Base-by-base conservation (phyloP, 2,113 vertebrate genomes). In the Lophius piscatorius region DNA sequence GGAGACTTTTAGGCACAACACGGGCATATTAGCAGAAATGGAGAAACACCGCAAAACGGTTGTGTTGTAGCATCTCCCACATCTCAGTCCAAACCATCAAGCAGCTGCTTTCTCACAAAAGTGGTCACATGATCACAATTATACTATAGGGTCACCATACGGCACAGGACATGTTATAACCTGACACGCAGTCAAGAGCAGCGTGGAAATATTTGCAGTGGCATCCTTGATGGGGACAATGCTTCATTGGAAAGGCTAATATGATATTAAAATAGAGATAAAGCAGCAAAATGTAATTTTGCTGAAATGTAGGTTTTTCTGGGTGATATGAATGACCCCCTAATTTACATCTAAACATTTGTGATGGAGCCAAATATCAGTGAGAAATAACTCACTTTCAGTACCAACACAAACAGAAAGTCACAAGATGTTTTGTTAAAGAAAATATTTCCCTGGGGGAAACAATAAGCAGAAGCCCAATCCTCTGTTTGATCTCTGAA, bases 401-500 rank as follows among this genome's bases (percentile, higher is more conserved):
- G 73, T 54, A 44, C 16, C 59, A 70, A 70, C 47, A 58, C 24
- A 46, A 23, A 29, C 18, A 69, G 36, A 42, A 52, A 73, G 45
- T 57, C 61, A 34, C 48, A 63, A 36, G 44, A 60, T 10, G 29
- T 57, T 60, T 35, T 12, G 16, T 51, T n/a, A 2, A 17, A 56
- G 60, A 65, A 45, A 64, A 59, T 41, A 34, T 56, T 74, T 85
- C 58, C 87, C 82, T 54, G 36, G 81, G 84, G 82, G 82, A 88
- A 64, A 66, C 78, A 85, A 85, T 88, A 87, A 88, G 76, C 81
- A 58, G 55, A 45, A 70, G 66, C 70, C 64, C 77, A 63, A 76
- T 77, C 61, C 76, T 35, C 28, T 4, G 70, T 77, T 85, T 82
- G 68, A 87, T 84, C 72, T 74, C 55, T 11, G 66, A 72, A 68